phyloP scores from a whole-genome alignment of 2,888 invertebrate genomes.

The Meiosimyza platycephala region DNA sequence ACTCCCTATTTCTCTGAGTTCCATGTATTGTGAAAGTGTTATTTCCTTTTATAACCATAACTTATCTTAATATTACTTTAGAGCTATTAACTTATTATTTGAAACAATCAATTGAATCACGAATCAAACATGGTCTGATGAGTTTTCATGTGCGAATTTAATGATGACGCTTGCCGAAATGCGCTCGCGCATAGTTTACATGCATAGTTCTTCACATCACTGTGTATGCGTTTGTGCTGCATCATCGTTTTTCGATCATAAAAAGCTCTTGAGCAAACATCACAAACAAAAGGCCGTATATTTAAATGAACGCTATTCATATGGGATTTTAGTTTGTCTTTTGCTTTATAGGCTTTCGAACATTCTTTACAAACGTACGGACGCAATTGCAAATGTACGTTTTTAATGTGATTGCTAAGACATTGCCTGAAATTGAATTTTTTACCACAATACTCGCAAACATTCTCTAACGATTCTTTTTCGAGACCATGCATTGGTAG shows the following conservation, averaged over 20 bases:
- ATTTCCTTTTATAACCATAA: too few species aligned
- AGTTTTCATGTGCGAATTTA: conserved; percentile 21
- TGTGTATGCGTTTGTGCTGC: conserved; percentile 22
- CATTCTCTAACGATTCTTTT: not conserved
- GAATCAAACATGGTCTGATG: not conserved
- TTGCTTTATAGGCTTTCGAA: conserved; percentile 7
- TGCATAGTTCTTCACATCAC: conserved; percentile 18
- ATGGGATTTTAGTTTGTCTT: conserved; percentile 12
- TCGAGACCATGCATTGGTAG: not conserved
- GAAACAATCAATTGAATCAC: not conserved
- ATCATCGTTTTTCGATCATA: conserved; percentile 25
- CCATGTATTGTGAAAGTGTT: too few species aligned
- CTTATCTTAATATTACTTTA: too few species aligned
- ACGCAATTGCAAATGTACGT: conserved; percentile 20
- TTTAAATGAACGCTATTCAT: conserved; percentile 7
- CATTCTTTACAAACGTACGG: conserved; percentile 10
- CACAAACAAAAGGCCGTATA: conserved; percentile 10
- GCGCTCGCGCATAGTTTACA: conserved; percentile 17
- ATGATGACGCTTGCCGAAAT: conserved; percentile 16
- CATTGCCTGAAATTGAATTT: conserved; percentile 2
- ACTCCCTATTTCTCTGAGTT: too few species aligned
- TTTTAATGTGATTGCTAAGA: conserved; percentile 8
- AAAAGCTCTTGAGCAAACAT: conserved; percentile 20
- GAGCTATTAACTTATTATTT: not conserved
- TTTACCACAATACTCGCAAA: conserved; percentile 20